These are phyloP conservation scores for Ctenomys sociabilis DNA, from an alignment of 2,113 vertebrate species.

Conservation along the genomic window DNA sequence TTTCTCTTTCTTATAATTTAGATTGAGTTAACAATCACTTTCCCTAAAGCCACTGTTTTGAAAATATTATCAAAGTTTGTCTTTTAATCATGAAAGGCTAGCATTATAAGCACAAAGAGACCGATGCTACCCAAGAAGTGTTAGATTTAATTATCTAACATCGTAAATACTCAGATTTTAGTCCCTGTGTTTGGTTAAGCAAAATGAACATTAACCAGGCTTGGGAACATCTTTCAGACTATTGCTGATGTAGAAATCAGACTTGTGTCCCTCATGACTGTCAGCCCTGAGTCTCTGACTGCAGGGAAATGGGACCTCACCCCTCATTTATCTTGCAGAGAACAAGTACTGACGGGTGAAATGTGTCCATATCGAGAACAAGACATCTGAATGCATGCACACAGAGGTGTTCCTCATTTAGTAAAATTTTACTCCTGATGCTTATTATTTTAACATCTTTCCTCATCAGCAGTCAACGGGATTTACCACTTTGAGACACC, in stretches of 20 bases:
- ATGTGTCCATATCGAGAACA: not conserved
- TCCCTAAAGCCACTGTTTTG: conserved; percentile 16
- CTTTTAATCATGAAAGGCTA: conserved; percentile 57
- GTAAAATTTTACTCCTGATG: not conserved
- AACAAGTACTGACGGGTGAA: not conserved
- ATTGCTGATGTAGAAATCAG: not conserved
- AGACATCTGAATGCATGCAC: not conserved
- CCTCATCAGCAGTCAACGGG: not conserved
- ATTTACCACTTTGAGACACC: conserved; percentile 3
- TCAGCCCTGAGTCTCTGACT: not conserved
- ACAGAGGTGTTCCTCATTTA: not conserved
- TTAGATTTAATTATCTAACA: not conserved
- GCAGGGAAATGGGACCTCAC: not conserved
- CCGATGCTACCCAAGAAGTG: not conserved
- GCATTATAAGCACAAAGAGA: not conserved
- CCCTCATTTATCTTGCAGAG: not conserved
- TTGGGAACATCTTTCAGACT: not conserved
- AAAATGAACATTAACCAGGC: not conserved
- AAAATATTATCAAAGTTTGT: conserved; percentile 46
- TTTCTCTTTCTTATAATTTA: not conserved
- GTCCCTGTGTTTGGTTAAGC: not conserved
- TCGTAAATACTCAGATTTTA: not conserved
- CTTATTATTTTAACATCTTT: conserved; percentile 30
- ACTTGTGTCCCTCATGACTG: not conserved
- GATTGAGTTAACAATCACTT: conserved; percentile 47